Percentiles rank a stretch among this genome's conserved stretches.
phyloP scores from a whole-genome alignment of 2,888 invertebrate genomes.

The Dasypolia templi region DNA sequence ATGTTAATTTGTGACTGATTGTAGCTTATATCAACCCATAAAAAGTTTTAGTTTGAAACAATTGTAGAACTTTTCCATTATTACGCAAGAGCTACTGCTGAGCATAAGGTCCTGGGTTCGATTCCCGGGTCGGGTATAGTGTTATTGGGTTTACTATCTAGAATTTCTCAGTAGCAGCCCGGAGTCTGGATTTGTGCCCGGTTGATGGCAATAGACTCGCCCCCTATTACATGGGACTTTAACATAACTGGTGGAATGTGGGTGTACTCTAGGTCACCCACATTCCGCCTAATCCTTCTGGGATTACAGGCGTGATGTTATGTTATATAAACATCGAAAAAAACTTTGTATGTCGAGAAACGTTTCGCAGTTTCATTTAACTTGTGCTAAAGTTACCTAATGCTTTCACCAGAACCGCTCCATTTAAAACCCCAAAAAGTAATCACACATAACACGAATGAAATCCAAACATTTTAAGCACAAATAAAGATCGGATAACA shows the following conservation, averaged over 20 bases:
- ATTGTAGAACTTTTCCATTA: background rate
- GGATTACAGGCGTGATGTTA: background rate
- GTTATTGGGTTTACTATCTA: background rate
- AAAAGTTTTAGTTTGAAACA: background rate
- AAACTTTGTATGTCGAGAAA: background rate
- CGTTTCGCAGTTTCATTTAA: background rate
- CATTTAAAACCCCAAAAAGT: slow-evolving; percentile 45
- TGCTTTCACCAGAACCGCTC: background rate
- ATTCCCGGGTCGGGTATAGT: background rate
- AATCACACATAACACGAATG: slow-evolving; percentile 71
- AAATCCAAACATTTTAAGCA: slow-evolving; percentile 77
- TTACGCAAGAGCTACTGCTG: background rate
- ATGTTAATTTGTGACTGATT: slow-evolving; percentile 27
- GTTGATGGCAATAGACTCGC: background rate
- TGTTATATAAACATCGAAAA: background rate
- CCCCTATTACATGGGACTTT: background rate
- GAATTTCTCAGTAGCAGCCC: background rate
- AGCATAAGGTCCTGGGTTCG: background rate
- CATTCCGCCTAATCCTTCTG: background rate
- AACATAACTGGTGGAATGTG: background rate
- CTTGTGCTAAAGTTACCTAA: background rate
- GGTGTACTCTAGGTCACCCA: background rate
- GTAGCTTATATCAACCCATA: background rate
- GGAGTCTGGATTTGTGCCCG: too few species aligned
- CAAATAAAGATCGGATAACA: slow-evolving; percentile 73